Evolutionary conservation across 1,140 invertebrate genomes (phyloP), one percentile per base, ranked within the genome.

Genomic region (Aphaenogaster rudis): DNA sequence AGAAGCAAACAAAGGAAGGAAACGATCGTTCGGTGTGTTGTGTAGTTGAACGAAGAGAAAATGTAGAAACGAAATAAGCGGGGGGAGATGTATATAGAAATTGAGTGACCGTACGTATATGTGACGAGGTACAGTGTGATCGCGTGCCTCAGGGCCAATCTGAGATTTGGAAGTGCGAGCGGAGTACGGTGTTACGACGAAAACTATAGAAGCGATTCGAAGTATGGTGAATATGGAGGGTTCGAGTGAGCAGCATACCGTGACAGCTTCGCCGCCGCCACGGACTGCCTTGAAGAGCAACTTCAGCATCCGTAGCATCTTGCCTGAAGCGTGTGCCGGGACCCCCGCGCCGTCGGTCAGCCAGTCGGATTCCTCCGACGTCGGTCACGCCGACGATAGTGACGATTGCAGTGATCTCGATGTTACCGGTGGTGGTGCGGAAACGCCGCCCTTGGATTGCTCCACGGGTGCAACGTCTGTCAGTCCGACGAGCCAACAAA

Each of bases 391-490:
- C 3, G 96, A 96, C 36, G 95, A 95, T 45, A 96, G 96, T 61
- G 97, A 97, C 92, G 96, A 96, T 2, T 97, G 98, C 64, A 97
- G 97, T 52, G 97, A 98, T 92, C 96, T 98, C 76, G 98, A 98
- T 92, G 97, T 98, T 63, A 98, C 97, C 1, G 97, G 97, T 11
- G 92, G 93, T 67, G 89, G 88, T 36, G 93, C 86, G 81, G 96
- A 95, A 80, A 96, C 97, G 3, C 97, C 97, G 15, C 97, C 97
- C 0, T 94, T 97, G 79, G 97, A 97, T 92, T 97, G 97, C 92
- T 96, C 97, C 9, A 96, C 96, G 11, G 94, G 93, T 80, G 91
- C 93, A 0, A 91, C 91, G 59, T 91, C 94, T 28, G 92, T 94
- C 0, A 96, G 95, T 63, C 89, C 95, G 6, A 92, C 92, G 59